These are phyloP conservation scores for Melanotaenia trifasciata DNA, from an alignment of 2,797 vertebrate species.

Conservation along the genomic window DNA sequence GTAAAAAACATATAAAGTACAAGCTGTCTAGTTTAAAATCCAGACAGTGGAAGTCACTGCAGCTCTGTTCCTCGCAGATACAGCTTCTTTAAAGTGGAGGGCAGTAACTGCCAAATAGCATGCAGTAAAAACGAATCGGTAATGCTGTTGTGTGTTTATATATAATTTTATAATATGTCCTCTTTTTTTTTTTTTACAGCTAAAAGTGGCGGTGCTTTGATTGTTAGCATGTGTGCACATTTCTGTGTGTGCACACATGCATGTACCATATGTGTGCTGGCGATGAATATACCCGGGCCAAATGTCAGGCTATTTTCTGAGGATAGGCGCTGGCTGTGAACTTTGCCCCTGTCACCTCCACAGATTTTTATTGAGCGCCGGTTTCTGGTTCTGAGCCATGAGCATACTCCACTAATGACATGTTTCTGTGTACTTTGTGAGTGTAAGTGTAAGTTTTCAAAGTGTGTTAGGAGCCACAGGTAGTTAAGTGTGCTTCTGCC, in stretches of 20 bases:
- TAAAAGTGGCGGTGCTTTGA: not conserved
- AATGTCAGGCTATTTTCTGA: conserved; percentile 44
- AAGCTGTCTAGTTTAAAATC: conserved; percentile 16
- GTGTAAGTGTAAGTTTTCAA: conserved; percentile 8
- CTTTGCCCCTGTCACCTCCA: conserved; percentile 25
- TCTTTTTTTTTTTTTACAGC: not conserved
- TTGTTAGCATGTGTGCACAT: not conserved
- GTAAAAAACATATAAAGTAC: not conserved
- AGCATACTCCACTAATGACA: conserved; percentile 21
- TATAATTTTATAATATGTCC: too few species aligned
- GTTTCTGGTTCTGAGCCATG: conserved; percentile 19
- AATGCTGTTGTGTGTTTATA: conserved; percentile 1
- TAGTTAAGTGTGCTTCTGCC: conserved; percentile 3
- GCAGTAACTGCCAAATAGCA: not conserved
- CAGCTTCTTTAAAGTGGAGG: conserved; percentile 18
- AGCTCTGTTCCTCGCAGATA: conserved; percentile 32
- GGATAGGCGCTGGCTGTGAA: conserved; percentile 24
- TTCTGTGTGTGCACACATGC: conserved; percentile 7
- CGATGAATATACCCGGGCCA: conserved; percentile 44
- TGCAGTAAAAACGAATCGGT: not conserved
- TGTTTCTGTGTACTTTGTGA: conserved; percentile 14
- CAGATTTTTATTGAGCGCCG: conserved; percentile 33
- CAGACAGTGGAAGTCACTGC: conserved; percentile 13
- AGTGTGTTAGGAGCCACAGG: conserved; percentile 9
- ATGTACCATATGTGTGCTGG: conserved; percentile 9